Conservation (phyloP, 2,113 vertebrate genomes). For the Herpetotheres cachinnans region DNA sequence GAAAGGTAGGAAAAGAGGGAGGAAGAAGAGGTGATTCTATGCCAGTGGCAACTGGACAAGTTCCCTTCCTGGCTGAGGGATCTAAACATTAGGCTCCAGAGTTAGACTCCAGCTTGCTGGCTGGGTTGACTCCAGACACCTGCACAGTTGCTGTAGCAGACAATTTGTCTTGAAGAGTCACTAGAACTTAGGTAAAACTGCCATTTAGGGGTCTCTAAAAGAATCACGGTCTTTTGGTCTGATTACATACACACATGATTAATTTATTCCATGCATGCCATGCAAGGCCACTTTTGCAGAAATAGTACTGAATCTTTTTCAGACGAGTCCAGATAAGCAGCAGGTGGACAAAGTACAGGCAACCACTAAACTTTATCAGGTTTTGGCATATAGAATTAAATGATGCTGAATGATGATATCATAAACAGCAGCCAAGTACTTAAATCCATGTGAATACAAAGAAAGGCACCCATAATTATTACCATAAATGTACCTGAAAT, state of each 20-base stretch:
- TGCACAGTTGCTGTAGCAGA: neutral
- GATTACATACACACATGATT: neutral
- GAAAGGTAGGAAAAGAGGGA: neutral
- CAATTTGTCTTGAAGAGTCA: neutral
- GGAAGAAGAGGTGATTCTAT: neutral
- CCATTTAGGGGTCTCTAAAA: neutral
- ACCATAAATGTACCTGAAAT: neutral
- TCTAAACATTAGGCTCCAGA: neutral
- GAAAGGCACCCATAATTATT: neutral
- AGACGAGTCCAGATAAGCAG: neutral
- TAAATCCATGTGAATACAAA: neutral
- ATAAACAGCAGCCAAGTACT: neutral
- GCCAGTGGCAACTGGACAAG: neutral
- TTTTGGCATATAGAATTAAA: neutral
- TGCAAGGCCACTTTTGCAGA: neutral
- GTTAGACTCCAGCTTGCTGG: neutral
- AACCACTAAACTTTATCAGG: neutral
- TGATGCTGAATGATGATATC: neutral
- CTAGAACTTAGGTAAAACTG: neutral
- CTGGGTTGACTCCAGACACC: neutral
- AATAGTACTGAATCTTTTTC: neutral
- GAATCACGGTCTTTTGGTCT: neutral
- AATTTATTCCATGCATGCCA: fast-evolving
- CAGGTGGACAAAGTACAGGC: neutral
- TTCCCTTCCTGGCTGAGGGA: neutral